Conservation (phyloP, 2,888 invertebrate species). For the Campaea margaritaria region DNA sequence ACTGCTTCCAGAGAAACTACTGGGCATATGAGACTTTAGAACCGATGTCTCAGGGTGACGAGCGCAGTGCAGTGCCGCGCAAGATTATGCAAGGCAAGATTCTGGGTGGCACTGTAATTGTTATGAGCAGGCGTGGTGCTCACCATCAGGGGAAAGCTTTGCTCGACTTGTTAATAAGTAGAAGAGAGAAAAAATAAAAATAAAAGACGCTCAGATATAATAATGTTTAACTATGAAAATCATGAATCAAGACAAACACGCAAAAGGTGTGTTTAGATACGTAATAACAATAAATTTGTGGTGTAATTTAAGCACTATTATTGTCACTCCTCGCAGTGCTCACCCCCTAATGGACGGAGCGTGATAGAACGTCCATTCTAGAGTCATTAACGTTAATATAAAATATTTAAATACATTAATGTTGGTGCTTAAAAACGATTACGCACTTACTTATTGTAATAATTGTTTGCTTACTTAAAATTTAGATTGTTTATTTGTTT, state of each 20-base stretch:
- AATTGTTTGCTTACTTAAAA: background rate
- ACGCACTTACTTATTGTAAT: background rate
- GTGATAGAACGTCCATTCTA: slow-evolving; percentile 68
- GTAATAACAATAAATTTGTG: slow-evolving; percentile 74
- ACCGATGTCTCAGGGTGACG: too few species aligned
- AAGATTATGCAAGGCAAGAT: too few species aligned
- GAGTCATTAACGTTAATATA: slow-evolving; percentile 47
- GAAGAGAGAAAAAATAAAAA: too few species aligned
- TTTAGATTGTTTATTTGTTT: too few species aligned
- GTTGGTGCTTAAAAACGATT: slow-evolving; percentile 12
- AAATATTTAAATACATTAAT: slow-evolving; percentile 47
- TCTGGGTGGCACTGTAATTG: too few species aligned
- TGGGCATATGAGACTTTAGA: too few species aligned
- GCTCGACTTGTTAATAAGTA: too few species aligned
- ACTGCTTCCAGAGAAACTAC: too few species aligned
- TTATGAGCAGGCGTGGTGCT: too few species aligned
- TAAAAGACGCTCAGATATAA: background rate
- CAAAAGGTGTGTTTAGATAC: slow-evolving; percentile 64
- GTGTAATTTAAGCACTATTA: slow-evolving; percentile 69
- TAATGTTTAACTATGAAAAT: slow-evolving; percentile 39
- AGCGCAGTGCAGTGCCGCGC: too few species aligned
- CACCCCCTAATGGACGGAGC: slow-evolving; percentile 66
- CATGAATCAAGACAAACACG: slow-evolving; percentile 51
- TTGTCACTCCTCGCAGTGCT: slow-evolving; percentile 67
- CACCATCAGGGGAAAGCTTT: too few species aligned